A percentile compares a stretch with the other conserved stretches of the same genome.
Evolutionary conservation across 2,113 vertebrate species (phyloP).

Genomic region (Callionymus lyra): DNA sequence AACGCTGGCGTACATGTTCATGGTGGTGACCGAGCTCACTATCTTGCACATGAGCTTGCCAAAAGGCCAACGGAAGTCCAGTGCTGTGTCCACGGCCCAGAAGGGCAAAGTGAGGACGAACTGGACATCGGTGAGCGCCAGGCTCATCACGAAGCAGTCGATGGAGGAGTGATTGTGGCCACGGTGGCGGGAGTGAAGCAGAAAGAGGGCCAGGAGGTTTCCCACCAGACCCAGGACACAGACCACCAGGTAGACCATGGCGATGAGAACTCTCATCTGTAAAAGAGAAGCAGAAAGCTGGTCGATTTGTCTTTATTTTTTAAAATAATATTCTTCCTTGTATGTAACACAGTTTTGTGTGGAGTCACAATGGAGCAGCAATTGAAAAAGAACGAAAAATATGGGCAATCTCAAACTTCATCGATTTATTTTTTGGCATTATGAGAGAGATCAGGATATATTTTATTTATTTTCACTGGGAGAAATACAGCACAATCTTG

Average conservation of each 20-base stretch:
- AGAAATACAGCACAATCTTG: too few species aligned
- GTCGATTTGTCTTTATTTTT: too few species aligned
- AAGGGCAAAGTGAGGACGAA: conserved; percentile 74
- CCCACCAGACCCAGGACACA: conserved; percentile 71
- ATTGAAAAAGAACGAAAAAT: too few species aligned
- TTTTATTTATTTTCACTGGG: too few species aligned
- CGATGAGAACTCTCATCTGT: conserved; percentile 61
- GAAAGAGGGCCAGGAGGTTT: conserved; percentile 68
- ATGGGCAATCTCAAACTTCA: too few species aligned
- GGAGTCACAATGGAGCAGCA: too few species aligned
- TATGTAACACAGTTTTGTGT: too few species aligned
- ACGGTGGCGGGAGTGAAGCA: conserved; percentile 59
- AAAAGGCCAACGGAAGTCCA: conserved; percentile 77
- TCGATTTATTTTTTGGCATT: too few species aligned
- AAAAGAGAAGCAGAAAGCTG: not conserved
- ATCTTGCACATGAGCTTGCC: conserved; percentile 75
- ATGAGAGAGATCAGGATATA: too few species aligned
- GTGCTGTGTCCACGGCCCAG: conserved; percentile 70
- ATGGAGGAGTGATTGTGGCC: conserved; percentile 60
- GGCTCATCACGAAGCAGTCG: conserved; percentile 68
- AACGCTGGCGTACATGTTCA: conserved; percentile 75
- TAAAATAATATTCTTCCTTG: too few species aligned
- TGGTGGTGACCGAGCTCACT: conserved; percentile 67
- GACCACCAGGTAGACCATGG: conserved; percentile 67
- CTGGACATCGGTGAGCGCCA: conserved; percentile 72